A percentile compares a stretch with the other conserved stretches of the same genome.
These are phyloP conservation scores for Cerceris ruficornis DNA, from an alignment of 2,888 invertebrate species.

Conservation along the genomic window DNA sequence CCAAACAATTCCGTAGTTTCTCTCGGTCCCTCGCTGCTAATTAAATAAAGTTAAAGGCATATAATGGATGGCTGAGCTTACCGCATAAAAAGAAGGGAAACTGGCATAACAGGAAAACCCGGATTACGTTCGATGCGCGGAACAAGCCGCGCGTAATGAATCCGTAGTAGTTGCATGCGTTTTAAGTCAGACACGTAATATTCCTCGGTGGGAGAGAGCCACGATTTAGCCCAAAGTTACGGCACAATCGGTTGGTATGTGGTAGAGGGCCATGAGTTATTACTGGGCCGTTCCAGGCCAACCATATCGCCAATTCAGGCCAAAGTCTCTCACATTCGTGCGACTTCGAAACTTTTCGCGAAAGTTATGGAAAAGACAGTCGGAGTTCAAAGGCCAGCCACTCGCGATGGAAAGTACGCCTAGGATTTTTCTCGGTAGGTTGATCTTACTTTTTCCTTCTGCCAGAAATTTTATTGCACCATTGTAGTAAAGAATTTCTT, in stretches of 20 bases:
- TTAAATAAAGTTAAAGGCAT: background rate
- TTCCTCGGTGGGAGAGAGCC: conserved; percentile 27
- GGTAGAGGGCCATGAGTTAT: conserved; percentile 49
- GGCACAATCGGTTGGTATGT: conserved; percentile 45
- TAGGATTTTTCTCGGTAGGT: no score
- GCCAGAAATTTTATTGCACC: no score
- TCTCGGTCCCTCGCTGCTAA: background rate
- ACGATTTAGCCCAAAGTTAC: conserved; percentile 46
- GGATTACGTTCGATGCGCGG: conserved; percentile 39
- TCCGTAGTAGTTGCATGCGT: conserved; percentile 43
- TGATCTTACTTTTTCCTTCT: no score
- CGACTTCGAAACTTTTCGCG: conserved; percentile 9
- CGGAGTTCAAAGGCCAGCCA: background rate
- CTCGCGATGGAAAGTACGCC: no score
- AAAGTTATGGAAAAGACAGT: background rate
- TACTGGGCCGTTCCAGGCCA: conserved; percentile 64
- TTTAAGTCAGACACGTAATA: conserved; percentile 59
- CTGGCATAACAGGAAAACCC: conserved; percentile 9
- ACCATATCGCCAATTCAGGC: conserved; percentile 50
- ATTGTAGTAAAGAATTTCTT: no score
- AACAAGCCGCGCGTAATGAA: conserved; percentile 56
- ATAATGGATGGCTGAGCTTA: background rate
- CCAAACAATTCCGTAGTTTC: background rate
- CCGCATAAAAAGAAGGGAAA: conserved; percentile 4
- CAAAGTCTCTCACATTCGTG: conserved; percentile 5